phyloP scores from a whole-genome alignment of 1,140 invertebrate species.

The Gryon sp. region DNA sequence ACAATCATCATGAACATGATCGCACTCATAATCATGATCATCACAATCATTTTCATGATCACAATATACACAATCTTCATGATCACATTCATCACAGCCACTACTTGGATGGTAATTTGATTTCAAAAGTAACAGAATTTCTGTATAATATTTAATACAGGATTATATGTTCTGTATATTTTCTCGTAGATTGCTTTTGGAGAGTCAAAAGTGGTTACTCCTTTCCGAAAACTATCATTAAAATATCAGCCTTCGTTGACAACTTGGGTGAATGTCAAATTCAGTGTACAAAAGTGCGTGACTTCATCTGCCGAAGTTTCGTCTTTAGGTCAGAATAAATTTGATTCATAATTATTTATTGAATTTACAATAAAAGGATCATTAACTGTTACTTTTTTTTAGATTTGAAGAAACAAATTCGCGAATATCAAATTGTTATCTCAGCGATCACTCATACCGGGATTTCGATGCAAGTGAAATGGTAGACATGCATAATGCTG shows the following conservation, averaged over 20 bases:
- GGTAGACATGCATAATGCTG: slow-evolving; percentile 80
- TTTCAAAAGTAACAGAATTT: slow-evolving; percentile 5
- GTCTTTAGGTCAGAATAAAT: slow-evolving; percentile 83
- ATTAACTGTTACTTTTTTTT: slow-evolving; percentile 4
- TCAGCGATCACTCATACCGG: slow-evolving; percentile 84
- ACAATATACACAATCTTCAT: neutral
- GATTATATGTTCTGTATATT: too few species aligned
- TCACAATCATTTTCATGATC: slow-evolving; percentile 2
- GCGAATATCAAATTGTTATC: slow-evolving; percentile 79
- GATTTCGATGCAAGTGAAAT: slow-evolving; percentile 83
- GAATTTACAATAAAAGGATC: neutral
- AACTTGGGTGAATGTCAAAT: slow-evolving; percentile 87
- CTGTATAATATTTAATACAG: slow-evolving; percentile 1
- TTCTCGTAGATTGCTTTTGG: slow-evolving; percentile 93
- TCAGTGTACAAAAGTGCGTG: slow-evolving; percentile 83
- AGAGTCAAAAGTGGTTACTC: slow-evolving; percentile 85
- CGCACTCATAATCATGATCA: neutral
- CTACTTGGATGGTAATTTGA: slow-evolving; percentile 20
- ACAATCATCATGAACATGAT: slow-evolving; percentile 11
- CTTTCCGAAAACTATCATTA: slow-evolving; percentile 82
- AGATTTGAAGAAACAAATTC: slow-evolving; percentile 79
- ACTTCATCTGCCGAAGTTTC: slow-evolving; percentile 88
- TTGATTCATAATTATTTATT: slow-evolving; percentile 3
- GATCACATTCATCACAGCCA: neutral
- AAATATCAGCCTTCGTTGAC: slow-evolving; percentile 83